phyloP scores from a whole-genome alignment of 2,797 vertebrate species.

The Gallirallus australis region DNA sequence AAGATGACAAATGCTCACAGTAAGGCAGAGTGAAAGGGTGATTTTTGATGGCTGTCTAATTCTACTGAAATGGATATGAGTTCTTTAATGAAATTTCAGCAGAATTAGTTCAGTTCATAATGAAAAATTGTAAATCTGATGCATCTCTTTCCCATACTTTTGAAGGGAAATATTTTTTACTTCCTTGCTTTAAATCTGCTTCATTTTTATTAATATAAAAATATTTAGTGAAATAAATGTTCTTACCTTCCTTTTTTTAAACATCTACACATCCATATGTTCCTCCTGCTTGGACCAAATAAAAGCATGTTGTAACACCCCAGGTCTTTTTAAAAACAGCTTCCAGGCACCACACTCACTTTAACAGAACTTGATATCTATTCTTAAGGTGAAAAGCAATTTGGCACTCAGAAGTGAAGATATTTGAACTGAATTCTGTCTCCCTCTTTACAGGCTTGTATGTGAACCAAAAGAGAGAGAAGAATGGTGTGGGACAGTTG shows the following conservation, averaged over 20 bases:
- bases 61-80: background rate
- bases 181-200: background rate
- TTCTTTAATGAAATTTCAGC: background rate
- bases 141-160: background rate
- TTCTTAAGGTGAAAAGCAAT: background rate
- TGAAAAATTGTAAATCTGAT: background rate
- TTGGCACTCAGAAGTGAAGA: background rate
- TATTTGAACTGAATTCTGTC: background rate
- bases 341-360: background rate
- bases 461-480: background rate
- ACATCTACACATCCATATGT: background rate
- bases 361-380: background rate
- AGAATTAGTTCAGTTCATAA: background rate
- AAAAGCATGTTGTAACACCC: background rate
- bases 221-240: background rate
- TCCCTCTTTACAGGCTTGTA: background rate
- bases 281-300: background rate
- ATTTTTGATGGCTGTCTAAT: background rate
- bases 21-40: background rate
- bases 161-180: background rate
- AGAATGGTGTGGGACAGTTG: background rate
- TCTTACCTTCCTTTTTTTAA: background rate
- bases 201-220: background rate
- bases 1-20: background rate
- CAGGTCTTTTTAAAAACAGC: background rate